Conservation (phyloP, 2,888 invertebrate species). For the Oegoconia quadripuncta region DNA sequence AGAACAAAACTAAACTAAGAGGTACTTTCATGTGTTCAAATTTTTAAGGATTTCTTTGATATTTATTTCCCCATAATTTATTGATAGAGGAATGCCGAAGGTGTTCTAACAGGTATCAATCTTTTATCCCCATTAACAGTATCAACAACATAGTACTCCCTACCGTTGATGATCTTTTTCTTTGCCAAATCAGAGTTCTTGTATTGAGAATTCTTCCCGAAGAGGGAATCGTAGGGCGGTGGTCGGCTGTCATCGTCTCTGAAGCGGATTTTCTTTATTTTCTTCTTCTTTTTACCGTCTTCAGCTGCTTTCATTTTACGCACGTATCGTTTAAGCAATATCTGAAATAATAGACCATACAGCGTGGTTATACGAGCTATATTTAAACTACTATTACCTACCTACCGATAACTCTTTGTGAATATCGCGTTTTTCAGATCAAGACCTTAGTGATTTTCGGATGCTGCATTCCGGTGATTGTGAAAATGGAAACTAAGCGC, state of each 20-base stretch:
- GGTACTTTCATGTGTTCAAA: no score
- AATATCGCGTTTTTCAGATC: no score
- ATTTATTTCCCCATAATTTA: slow-evolving; percentile 28
- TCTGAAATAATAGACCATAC: slow-evolving; percentile 27
- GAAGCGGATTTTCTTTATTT: slow-evolving; percentile 6
- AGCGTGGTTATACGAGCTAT: not conserved
- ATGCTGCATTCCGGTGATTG: no score
- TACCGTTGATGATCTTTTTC: slow-evolving; percentile 83
- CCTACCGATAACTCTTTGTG: no score
- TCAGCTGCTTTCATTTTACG: slow-evolving; percentile 21
- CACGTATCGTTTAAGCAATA: slow-evolving; percentile 46
- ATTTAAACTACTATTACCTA: no score
- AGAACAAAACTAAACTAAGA: no score
- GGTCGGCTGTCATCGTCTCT: slow-evolving; percentile 66
- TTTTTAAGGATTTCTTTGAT: not conserved
- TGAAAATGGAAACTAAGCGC: no score
- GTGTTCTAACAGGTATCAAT: slow-evolving; percentile 85
- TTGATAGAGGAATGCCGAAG: slow-evolving; percentile 88
- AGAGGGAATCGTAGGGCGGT: slow-evolving; percentile 83
- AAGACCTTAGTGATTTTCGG: no score
- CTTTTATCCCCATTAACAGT: slow-evolving; percentile 81
- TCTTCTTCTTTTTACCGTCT: slow-evolving; percentile 17
- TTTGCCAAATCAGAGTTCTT: slow-evolving; percentile 51
- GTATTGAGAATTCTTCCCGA: slow-evolving; percentile 56
- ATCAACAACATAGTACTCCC: slow-evolving; percentile 85